Conservation (phyloP, 2,797 vertebrate species). For the Antennarius maculatus region DNA sequence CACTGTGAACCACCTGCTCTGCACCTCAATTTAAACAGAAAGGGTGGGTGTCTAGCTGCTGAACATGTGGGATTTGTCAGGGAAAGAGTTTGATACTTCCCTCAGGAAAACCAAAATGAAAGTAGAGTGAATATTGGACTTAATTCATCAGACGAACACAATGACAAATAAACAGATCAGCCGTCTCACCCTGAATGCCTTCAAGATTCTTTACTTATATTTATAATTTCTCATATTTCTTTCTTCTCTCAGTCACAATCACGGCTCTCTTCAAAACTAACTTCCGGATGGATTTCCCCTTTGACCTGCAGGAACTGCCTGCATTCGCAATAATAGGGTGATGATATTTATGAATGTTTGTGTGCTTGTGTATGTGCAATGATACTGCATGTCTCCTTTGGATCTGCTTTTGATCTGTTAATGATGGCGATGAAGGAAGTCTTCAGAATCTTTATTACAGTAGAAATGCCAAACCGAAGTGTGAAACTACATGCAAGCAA, state of each 20-base stretch:
- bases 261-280: slow-evolving; percentile 98
- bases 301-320: slow-evolving; percentile 95
- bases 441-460: no score
- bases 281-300: slow-evolving; percentile 97
- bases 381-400: neutral
- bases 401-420: neutral
- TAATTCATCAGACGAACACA: neutral
- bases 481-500: no score
- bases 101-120: neutral
- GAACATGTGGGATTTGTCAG: neutral
- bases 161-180: neutral
- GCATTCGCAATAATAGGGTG: slow-evolving; percentile 96
- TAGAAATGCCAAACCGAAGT: no score
- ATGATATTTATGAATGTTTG: slow-evolving; percentile 31
- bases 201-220: neutral
- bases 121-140: neutral
- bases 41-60: neutral
- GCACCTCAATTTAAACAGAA: neutral
- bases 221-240: neutral
- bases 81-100: neutral
- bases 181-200: no score
- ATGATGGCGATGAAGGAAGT: no score
- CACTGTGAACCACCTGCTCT: no score
- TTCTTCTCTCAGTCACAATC: slow-evolving; percentile 87
- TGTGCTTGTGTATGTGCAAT: neutral